Evolutionary conservation across 92 coral and sea anemone genomes (phyloP).

Genomic region (Diadumene lineata): DNA sequence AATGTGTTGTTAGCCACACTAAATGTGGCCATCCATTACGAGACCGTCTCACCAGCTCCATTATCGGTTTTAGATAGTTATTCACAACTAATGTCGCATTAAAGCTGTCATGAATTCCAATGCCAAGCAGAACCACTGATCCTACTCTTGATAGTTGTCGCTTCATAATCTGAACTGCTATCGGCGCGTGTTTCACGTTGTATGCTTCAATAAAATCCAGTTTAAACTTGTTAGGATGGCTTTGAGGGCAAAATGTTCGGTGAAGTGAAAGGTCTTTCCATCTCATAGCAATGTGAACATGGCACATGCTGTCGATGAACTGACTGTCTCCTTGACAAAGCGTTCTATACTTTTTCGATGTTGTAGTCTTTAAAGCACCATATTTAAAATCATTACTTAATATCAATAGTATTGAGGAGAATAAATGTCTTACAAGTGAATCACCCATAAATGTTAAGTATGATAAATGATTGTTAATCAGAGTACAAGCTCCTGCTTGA

Average conservation of each 20-base stretch:
- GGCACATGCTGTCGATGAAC: constrained; percentile 84
- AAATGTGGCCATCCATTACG: constrained; percentile 81
- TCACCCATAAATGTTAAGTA: constrained; percentile 78
- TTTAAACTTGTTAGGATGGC: constrained; percentile 24
- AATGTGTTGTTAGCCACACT: constrained; percentile 77
- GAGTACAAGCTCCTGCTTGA: constrained; percentile 64
- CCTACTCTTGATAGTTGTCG: constrained; percentile 52
- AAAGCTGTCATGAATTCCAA: constrained; percentile 79
- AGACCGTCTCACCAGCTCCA: constrained; percentile 45
- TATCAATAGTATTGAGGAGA: constrained; percentile 64
- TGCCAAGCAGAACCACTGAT: constrained; percentile 62
- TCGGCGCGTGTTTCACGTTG: constrained; percentile 50
- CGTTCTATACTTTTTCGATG: constrained; percentile 35
- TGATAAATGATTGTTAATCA: constrained; percentile 42
- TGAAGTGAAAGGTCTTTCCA: constrained; percentile 64
- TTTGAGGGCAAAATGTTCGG: constrained; percentile 61
- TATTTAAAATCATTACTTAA: constrained; percentile 63
- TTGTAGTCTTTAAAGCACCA: constrained; percentile 63
- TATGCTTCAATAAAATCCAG: constrained; percentile 73
- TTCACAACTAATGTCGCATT: constrained; percentile 56
- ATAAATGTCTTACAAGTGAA: constrained; percentile 80
- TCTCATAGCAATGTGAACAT: constrained; percentile 68
- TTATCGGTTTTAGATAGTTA: constrained; percentile 63
- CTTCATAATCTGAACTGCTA: constrained; percentile 50
- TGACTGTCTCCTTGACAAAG: constrained; percentile 76